A percentile compares a stretch with the other conserved stretches of the same genome.
phyloP scores from a whole-genome alignment of 2,888 invertebrate species.

The Drosophila putrida region DNA sequence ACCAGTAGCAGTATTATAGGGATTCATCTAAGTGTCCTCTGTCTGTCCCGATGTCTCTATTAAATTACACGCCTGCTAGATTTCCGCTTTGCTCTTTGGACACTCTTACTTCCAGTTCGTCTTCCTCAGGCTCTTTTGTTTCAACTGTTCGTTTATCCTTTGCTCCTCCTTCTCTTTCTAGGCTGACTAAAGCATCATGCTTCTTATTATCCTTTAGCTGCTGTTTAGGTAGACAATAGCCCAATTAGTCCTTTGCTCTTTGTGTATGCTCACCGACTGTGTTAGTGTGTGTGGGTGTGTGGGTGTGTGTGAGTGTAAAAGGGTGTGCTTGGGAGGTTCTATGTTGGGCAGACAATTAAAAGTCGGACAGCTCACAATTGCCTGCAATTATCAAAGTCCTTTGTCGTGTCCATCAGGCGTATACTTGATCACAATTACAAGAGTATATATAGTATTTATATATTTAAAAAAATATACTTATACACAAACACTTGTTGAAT shows the following conservation, averaged over 20 bases:
- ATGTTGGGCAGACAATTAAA: not conserved
- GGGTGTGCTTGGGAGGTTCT: not conserved
- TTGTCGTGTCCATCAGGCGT: conserved; percentile 5
- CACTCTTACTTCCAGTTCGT: conserved; percentile 22
- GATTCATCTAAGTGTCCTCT: conserved; percentile 61
- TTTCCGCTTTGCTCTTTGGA: conserved; percentile 12
- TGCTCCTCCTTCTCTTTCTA: conserved; percentile 6
- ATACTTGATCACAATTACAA: conserved; percentile 3
- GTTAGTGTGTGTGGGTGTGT: not conserved
- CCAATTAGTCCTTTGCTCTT: conserved; percentile 38
- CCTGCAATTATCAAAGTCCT: conserved; percentile 12
- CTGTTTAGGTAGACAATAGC: conserved; percentile 46
- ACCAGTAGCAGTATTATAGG: conserved; percentile 59
- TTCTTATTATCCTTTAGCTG: conserved; percentile 47
- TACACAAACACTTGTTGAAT: not conserved
- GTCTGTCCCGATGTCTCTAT: conserved; percentile 9
- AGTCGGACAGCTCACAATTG: conserved; percentile 9
- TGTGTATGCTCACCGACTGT: conserved; percentile 18
- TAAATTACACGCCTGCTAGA: not conserved
- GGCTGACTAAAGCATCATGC: conserved; percentile 35
- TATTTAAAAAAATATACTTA: not conserved
- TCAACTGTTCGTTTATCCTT: conserved; percentile 36
- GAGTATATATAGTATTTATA: not conserved
- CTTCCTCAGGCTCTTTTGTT: conserved; percentile 23
- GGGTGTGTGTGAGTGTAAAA: not conserved